Percentiles rank a stretch among this genome's conserved stretches.
phyloP scores from a whole-genome alignment of 1,140 invertebrate genomes.

The Cyclargus thomasi region DNA sequence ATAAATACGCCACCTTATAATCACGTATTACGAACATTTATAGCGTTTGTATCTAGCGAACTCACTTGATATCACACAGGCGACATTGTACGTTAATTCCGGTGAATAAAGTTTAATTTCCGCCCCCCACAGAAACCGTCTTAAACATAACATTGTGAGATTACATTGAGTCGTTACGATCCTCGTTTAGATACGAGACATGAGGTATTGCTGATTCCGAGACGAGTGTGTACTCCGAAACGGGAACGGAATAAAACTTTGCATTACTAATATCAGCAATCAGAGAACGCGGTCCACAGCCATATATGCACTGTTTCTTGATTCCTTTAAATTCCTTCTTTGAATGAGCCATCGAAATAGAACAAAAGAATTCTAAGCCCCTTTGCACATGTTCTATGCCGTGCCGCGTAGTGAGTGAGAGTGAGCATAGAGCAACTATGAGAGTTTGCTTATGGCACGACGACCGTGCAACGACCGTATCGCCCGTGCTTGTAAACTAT shows the following conservation, averaged over 20 bases:
- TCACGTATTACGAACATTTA: constrained; percentile 19
- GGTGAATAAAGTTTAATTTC: constrained; percentile 40
- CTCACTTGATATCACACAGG: constrained; percentile 32
- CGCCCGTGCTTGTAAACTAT: too few relatives aligned
- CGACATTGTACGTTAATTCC: constrained; percentile 9
- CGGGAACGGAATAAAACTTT: not conserved
- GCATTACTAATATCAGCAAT: constrained; percentile 4
- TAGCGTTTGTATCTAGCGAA: constrained; percentile 46
- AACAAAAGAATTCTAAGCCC: too few relatives aligned
- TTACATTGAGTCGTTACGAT: constrained; percentile 70
- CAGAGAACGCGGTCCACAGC: not conserved
- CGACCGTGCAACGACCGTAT: too few relatives aligned
- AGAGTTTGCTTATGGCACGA: too few relatives aligned
- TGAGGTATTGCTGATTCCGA: constrained; percentile 68
- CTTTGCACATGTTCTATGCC: too few relatives aligned
- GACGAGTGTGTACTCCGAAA: constrained; percentile 6
- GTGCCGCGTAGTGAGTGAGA: too few relatives aligned
- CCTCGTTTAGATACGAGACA: constrained; percentile 68
- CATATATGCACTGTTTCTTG: not conserved
- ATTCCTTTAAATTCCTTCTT: too few relatives aligned
- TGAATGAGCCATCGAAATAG: too few relatives aligned
- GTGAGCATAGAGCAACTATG: too few relatives aligned
- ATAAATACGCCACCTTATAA: constrained; percentile 10
- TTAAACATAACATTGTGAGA: constrained; percentile 56
- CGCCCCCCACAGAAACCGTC: constrained; percentile 27